Evolutionary conservation across 2,113 vertebrate genomes (phyloP).

Genomic region (Callocephalon fimbriatum): DNA sequence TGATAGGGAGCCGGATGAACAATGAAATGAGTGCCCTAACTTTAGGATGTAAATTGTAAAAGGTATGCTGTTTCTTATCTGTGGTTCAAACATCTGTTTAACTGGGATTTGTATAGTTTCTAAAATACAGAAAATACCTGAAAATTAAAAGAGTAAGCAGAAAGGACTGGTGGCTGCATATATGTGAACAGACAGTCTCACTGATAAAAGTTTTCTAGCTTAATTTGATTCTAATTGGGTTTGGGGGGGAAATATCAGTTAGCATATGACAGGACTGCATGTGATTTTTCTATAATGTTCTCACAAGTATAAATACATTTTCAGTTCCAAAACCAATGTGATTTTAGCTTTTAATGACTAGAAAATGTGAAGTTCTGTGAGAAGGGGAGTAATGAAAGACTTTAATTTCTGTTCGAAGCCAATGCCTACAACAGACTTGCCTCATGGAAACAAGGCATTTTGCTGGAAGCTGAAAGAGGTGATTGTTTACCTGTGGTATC

Average conservation of each 20-base stretch:
- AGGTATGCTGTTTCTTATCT: background rate
- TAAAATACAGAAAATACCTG: background rate
- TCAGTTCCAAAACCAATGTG: background rate
- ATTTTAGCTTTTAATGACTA: background rate
- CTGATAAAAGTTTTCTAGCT: background rate
- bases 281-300: background rate
- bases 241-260: background rate
- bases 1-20: background rate
- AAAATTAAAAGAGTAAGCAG: background rate
- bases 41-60: background rate
- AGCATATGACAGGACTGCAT: background rate
- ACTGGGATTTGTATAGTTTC: background rate
- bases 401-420: background rate
- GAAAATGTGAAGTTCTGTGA: background rate
- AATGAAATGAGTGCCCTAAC: fast-evolving
- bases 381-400: background rate
- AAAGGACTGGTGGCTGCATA: background rate
- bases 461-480: background rate
- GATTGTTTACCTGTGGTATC: background rate
- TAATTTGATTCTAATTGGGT: background rate
- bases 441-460: background rate
- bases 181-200: background rate
- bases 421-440: background rate
- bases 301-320: background rate
- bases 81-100: background rate